phyloP scores from a whole-genome alignment of 2,113 vertebrate genomes.

The Cephalopholis sonnerati region DNA sequence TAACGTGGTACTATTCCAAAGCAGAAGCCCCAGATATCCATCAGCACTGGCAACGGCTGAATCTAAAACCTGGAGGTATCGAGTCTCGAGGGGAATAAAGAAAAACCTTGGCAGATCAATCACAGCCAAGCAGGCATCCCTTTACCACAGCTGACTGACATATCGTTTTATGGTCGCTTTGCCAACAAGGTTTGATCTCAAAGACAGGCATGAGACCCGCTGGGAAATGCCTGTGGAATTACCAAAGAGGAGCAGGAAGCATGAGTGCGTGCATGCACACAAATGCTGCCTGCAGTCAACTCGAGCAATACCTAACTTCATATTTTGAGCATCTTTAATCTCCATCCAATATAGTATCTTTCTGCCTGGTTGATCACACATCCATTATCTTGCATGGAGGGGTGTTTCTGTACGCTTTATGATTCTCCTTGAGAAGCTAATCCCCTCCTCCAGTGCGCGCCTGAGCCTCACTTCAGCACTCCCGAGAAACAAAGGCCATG shows the following conservation, averaged over 20 bases:
- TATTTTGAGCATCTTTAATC: slow-evolving; percentile 70
- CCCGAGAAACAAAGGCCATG: slow-evolving; percentile 49
- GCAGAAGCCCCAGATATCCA: slow-evolving; percentile 57
- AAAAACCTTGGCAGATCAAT: slow-evolving; percentile 72
- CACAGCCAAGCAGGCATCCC: slow-evolving; percentile 64
- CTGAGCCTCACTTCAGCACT: slow-evolving; percentile 62
- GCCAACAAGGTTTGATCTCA: slow-evolving; percentile 71
- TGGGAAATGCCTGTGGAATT: slow-evolving; percentile 73
- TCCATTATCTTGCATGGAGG: slow-evolving; percentile 59
- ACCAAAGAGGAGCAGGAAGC: slow-evolving; percentile 41
- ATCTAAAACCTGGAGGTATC: slow-evolving; percentile 61
- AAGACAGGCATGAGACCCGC: slow-evolving; percentile 58
- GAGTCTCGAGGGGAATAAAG: slow-evolving; percentile 74
- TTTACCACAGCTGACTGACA: slow-evolving; percentile 72
- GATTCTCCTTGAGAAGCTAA: slow-evolving; percentile 70
- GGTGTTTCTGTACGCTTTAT: slow-evolving; percentile 43
- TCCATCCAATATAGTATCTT: slow-evolving; percentile 62
- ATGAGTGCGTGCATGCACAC: slow-evolving; percentile 39
- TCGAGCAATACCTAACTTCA: slow-evolving; percentile 45
- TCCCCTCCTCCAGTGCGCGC: slow-evolving; percentile 56
- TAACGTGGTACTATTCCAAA: slow-evolving; percentile 42
- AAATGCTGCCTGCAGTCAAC: slow-evolving; percentile 44
- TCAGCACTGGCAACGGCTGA: slow-evolving; percentile 47
- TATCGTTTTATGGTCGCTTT: slow-evolving; percentile 68
- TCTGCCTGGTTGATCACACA: slow-evolving; percentile 72